These are phyloP conservation scores for Lethenteron reissneri DNA, from an alignment of 2,113 vertebrate species.

Conservation along the genomic window DNA sequence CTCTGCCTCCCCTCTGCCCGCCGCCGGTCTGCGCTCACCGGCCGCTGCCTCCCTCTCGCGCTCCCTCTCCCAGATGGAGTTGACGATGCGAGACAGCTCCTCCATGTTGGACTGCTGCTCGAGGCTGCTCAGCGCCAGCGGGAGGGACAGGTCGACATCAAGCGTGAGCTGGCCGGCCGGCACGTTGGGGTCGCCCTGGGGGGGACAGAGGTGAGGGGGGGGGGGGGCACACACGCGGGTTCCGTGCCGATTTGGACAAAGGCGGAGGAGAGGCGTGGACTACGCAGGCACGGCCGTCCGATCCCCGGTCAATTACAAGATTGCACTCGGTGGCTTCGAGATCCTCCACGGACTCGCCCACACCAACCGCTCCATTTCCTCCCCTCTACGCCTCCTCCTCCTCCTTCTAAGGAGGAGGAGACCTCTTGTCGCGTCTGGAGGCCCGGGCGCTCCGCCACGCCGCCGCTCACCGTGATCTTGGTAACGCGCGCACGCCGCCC, in stretches of 20 bases:
- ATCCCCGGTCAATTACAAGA: background rate
- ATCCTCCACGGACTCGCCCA: no score
- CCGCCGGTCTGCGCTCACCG: no score
- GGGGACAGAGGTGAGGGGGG: background rate
- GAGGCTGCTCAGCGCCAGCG: constrained; percentile 46
- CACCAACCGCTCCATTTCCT: no score
- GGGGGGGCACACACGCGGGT: background rate
- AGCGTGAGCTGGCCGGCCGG: constrained; percentile 80
- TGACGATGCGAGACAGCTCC: constrained; percentile 51
- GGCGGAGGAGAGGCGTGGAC: background rate
- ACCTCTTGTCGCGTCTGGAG: no score
- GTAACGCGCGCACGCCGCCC: constrained; percentile 49
- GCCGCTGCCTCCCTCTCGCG: background rate
- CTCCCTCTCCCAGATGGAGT: background rate
- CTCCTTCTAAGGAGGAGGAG: no score
- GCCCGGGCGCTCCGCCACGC: no score
- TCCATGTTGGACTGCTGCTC: constrained; percentile 53
- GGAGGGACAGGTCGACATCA: constrained; percentile 48
- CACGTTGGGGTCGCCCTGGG: constrained; percentile 84
- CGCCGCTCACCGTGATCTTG: constrained; percentile 61
- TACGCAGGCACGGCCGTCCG: background rate
- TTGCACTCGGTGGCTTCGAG: background rate
- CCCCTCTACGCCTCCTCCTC: no score
- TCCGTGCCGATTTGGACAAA: background rate
- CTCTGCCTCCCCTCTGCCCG: background rate